Base-by-base conservation (phyloP, 2,888 invertebrate genomes). In the Itoplectis maculator region DNA sequence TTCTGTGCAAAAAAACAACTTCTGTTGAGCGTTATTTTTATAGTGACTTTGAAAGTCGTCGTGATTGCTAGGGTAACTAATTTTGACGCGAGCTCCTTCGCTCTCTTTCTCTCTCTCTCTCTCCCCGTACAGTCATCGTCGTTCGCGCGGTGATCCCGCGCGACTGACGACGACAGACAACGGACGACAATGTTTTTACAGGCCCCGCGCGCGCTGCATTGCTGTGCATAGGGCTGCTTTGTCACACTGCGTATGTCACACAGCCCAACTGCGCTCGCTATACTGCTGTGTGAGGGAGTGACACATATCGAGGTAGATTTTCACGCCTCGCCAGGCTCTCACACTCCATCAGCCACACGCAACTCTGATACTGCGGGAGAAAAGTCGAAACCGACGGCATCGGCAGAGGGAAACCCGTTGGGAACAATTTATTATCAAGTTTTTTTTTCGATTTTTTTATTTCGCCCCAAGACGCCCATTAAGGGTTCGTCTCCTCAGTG, bases 131-230 rank as follows among this genome's bases (percentile, higher is more conserved):
- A n/a, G n/a, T n/a, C n/a, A n/a, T n/a, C n/a, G n/a, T n/a, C n/a
- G 29, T 29, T 3, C 5, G 5, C 29, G 45, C n/a, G 42, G 29
- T 29, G 29, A n/a, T n/a, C 29, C 3, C 29, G 29, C 29, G 29
- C 29, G 29, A n/a, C 29, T 29, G 3, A 2, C 29, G 29, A 29
- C 29, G 29, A 29, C 29, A 5, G 29, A 29, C 42, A 4, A 42
- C 11, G 15, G 37, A 37, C 51, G 23, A 29, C 74, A 49, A 70
- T 82, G 65, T 82, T 82, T 80, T 69, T 70, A 79, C 82, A 75
- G 75, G 69, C 73, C 13, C n/a, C 40, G 35, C 37, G 59, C 63
- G 15, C 29, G 29, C 29, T 29, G 29, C 29, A 29, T 5, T 5
- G 29, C 5, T 29, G 29, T 5, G n/a, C n/a, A n/a, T n/a, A 29